These are phyloP conservation scores for Capra hircus DNA, from an alignment of 2,113 vertebrate genomes.

Conservation along the genomic window DNA sequence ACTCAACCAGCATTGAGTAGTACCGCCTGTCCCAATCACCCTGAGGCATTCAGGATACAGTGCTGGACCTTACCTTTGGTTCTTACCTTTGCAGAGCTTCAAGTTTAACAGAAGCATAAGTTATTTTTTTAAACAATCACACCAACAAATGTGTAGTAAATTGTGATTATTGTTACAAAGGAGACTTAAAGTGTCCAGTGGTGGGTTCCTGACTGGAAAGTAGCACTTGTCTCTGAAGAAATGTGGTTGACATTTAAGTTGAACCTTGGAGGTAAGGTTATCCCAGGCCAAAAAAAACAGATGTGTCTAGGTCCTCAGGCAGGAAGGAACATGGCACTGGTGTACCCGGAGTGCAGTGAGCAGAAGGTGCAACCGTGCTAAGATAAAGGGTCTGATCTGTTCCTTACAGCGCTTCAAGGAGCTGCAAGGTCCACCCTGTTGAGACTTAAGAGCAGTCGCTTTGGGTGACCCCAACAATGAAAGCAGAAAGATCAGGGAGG, in stretches of 20 bases:
- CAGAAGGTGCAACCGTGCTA: not conserved
- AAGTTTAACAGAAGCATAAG: not conserved
- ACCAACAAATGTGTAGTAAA: not conserved
- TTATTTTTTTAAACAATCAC: not conserved
- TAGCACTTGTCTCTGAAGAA: not conserved
- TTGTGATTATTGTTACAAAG: not conserved
- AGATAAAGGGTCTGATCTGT: not conserved
- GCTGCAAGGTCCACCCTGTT: not conserved
- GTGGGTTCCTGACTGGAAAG: not conserved
- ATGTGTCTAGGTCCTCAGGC: not conserved
- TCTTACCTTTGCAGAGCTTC: not conserved
- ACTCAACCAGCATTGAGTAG: not conserved
- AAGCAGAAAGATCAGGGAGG: not conserved
- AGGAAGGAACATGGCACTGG: not conserved
- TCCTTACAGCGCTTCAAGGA: not conserved
- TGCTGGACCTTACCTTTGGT: not conserved
- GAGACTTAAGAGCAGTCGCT: not conserved
- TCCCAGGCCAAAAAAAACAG: not conserved
- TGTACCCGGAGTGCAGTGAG: not conserved
- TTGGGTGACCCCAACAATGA: not conserved
- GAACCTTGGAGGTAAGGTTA: not conserved
- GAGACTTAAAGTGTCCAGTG: not conserved
- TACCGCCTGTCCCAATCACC: not conserved
- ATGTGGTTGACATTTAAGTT: not conserved
- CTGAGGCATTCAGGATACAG: not conserved